Conservation (phyloP, 1,140 invertebrate species). For the Nasonia giraulti region DNA sequence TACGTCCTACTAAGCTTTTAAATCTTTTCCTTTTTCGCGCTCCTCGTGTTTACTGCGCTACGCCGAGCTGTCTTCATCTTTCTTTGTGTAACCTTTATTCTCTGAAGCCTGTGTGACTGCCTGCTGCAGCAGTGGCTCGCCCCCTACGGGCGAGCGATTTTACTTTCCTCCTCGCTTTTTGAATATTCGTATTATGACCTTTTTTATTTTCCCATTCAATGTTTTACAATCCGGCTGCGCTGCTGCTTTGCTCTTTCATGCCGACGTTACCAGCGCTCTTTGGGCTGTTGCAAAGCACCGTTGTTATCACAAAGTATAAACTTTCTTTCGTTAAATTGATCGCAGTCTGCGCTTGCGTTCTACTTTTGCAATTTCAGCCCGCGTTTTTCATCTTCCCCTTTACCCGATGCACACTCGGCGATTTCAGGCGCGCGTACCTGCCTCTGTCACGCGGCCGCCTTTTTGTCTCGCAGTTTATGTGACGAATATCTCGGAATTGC, state of each 20-base stretch:
- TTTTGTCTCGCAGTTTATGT: too few species aligned
- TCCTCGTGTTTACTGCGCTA: background rate
- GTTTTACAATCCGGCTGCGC: background rate
- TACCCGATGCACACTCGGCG: too few species aligned
- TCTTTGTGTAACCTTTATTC: background rate
- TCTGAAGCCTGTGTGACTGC: background rate
- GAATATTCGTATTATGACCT: background rate
- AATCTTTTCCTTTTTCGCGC: conserved; percentile 26
- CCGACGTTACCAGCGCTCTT: too few species aligned
- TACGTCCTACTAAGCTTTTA: conserved; percentile 52
- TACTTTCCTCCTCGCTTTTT: conserved; percentile 7
- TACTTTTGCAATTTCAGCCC: too few species aligned
- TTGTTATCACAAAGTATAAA: too few species aligned
- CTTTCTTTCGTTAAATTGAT: too few species aligned
- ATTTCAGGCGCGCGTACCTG: too few species aligned
- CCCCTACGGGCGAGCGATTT: background rate
- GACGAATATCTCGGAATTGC: too few species aligned
- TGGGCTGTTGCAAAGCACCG: too few species aligned
- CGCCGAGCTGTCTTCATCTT: background rate
- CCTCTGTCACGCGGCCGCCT: too few species aligned
- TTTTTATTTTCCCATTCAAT: conserved; percentile 11
- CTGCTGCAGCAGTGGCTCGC: background rate
- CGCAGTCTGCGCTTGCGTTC: too few species aligned
- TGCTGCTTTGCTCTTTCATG: background rate
- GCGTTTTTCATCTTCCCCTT: too few species aligned